phyloP scores from a whole-genome alignment of 2,113 vertebrate genomes.

The Galbula dea region DNA sequence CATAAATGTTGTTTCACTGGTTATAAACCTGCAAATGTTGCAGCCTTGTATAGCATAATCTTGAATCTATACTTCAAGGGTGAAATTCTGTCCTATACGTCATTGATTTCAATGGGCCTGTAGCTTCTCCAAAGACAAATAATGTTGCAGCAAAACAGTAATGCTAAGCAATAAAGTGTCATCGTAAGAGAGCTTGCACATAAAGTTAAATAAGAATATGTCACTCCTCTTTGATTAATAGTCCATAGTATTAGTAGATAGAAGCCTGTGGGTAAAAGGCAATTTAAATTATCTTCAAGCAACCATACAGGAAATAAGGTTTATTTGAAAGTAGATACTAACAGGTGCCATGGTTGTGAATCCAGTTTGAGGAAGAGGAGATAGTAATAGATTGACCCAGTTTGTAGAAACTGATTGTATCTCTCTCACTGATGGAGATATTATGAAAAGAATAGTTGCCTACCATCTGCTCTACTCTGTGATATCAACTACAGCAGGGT shows the following conservation, averaged over 20 bases:
- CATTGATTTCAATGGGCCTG: neutral
- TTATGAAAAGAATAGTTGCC: neutral
- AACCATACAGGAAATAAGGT: neutral
- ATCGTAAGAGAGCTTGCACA: conserved; percentile 1
- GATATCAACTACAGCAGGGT: neutral
- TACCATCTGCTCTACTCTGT: neutral
- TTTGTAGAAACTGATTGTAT: neutral
- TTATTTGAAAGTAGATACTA: neutral
- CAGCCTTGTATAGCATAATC: neutral
- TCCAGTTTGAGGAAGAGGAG: neutral
- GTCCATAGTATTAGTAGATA: neutral
- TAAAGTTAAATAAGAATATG: conserved; percentile 39
- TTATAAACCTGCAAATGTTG: neutral
- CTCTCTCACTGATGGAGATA: neutral
- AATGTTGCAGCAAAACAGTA: neutral
- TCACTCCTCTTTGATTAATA: conserved; percentile 6
- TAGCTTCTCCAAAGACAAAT: neutral
- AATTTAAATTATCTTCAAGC: conserved; percentile 16
- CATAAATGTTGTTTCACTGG: neutral
- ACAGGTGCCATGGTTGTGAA: neutral
- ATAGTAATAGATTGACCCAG: neutral
- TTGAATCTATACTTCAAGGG: neutral
- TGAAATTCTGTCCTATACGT: conserved; percentile 24
- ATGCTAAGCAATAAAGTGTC: neutral
- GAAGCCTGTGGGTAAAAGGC: neutral